phyloP scores from a whole-genome alignment of 2,888 invertebrate species.

The Synergus itoensis region DNA sequence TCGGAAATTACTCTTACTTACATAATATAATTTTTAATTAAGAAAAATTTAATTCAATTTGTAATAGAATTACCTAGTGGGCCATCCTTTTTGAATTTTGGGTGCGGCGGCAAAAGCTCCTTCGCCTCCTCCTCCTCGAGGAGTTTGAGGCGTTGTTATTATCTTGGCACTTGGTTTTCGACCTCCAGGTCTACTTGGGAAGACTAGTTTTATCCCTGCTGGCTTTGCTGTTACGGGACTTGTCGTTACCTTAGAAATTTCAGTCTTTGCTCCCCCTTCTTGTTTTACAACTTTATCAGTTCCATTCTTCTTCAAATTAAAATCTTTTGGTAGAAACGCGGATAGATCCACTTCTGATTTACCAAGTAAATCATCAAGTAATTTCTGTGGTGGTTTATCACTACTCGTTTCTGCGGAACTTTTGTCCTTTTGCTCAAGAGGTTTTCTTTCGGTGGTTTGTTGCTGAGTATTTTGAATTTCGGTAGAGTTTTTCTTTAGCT shows the following conservation, averaged over 20 bases:
- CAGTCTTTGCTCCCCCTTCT: slow-evolving; percentile 53
- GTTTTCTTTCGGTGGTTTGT: slow-evolving; percentile 69
- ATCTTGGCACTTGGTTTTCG: slow-evolving; percentile 81
- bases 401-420: slow-evolving; percentile 69
- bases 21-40: too few relatives aligned
- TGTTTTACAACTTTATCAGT: slow-evolving; percentile 42
- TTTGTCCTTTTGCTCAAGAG: slow-evolving; percentile 65
- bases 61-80: slow-evolving; percentile 82
- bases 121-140: slow-evolving; percentile 77
- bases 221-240: slow-evolving; percentile 73
- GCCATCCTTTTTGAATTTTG: slow-evolving; percentile 91
- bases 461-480: slow-evolving; percentile 48
- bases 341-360: slow-evolving; percentile 75
- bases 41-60: slow-evolving; percentile 20
- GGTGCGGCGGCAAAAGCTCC: slow-evolving; percentile 79
- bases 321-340: slow-evolving; percentile 81
- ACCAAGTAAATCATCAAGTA: slow-evolving; percentile 71
- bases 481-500: slow-evolving; percentile 71
- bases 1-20: too few relatives aligned
- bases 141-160: slow-evolving; percentile 80
- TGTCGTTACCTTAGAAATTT: slow-evolving; percentile 77
- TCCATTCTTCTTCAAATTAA: slow-evolving; percentile 24
- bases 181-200: slow-evolving; percentile 88
- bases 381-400: slow-evolving; percentile 13
- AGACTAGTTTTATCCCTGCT: slow-evolving; percentile 84